Evolutionary conservation across 2,113 vertebrate genomes (phyloP), one percentile per base, ranked within the genome.

Genomic region (Hyla sarda): DNA sequence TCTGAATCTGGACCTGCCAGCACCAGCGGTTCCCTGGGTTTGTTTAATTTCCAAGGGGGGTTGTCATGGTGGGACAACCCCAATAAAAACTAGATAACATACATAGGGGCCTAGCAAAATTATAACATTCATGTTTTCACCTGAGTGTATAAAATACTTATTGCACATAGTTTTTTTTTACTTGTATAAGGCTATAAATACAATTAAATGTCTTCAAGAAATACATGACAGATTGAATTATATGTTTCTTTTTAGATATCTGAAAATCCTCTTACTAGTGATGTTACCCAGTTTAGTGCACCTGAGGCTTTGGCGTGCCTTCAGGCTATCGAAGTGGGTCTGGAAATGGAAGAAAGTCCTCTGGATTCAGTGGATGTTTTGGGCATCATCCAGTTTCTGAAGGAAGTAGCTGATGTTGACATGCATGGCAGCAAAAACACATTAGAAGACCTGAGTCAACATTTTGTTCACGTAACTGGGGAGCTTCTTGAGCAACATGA

Each of bases 361-460:
- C 65, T 95, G 85, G 92, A 96, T 67, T 90, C 95, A 0, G 88
- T 90, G 0, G 93, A 95, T 73, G 94, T 99, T 88, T 92, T 97
- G 34, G 90, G 89, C 0, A 89, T 96, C 30, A 82, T 97, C 69
- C 92, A 91, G 5, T 88, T 98, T 41, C 93, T 98, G 45, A 94
- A 92, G 41, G 90, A 92, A 83, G 92, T 93, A 11, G 90, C 95
- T 0, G 93, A 94, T 0, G 28, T 95, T 3, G 90, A 94, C 48
- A n/a, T 84, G 0, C 92, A 92, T 71, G 89, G 92, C 17, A 93
- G 91, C 45, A 71, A 50, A 37, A 90, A 86, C 8, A 72, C 76
- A n/a, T 48, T 95, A 84, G 92, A 93, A 85, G 90, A 91, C 52
- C 88, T 97, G 80, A 91, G 94, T 87, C 93, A 75, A n/a, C 84